Evolutionary conservation across 2,113 vertebrate genomes (phyloP).

Genomic region (Corythoichthys intestinalis): DNA sequence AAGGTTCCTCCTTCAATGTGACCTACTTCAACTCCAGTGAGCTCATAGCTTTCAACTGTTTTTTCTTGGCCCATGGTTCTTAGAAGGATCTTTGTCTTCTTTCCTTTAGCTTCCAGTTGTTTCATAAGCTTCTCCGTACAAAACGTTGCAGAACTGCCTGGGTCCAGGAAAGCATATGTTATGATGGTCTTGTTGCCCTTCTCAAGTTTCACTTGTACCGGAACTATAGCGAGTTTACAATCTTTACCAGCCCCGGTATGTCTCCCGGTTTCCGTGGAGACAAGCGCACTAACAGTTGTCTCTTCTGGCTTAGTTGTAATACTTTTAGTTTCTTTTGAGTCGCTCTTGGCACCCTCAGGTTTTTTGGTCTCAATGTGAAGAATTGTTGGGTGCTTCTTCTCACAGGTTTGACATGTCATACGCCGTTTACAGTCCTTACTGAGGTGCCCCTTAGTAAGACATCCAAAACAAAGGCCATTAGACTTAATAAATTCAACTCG

Average conservation of each 20-base stretch:
- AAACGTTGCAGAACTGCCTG: neutral
- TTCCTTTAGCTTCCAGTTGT: neutral
- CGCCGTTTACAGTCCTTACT: neutral
- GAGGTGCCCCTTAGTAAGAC: neutral
- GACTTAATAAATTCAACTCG: neutral
- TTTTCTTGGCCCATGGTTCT: neutral
- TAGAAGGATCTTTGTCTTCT: neutral
- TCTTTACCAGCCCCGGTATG: neutral
- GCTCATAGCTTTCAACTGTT: neutral
- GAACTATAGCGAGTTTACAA: neutral
- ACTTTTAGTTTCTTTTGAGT: no score
- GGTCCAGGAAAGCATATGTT: neutral
- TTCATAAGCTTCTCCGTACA: neutral
- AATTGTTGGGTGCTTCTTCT: neutral
- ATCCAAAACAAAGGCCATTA: neutral
- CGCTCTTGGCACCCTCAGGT: neutral
- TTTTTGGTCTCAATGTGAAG: neutral
- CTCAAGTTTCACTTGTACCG: neutral
- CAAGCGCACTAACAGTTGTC: neutral
- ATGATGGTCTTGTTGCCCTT: neutral
- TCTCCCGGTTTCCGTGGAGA: neutral
- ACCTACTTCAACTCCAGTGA: neutral
- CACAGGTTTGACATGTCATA: neutral
- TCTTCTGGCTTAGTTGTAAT: neutral
- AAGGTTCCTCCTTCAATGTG: neutral